Evolutionary conservation across 2,113 vertebrate species (phyloP).

Genomic region (Bubo blakistoni): DNA sequence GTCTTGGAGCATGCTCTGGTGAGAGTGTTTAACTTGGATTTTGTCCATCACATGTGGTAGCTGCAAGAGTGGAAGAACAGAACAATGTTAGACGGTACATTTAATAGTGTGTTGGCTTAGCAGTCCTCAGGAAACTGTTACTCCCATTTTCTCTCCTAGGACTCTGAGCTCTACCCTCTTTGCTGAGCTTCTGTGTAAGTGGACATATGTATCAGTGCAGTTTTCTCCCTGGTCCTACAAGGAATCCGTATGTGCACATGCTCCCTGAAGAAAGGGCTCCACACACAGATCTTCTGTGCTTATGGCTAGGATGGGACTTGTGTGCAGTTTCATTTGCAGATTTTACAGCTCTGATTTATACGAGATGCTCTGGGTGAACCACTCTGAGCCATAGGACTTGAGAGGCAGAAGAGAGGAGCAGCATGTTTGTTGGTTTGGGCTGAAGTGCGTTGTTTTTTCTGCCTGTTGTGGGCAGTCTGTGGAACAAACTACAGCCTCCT

Average conservation of each 20-base stretch:
- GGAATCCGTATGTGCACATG: neutral
- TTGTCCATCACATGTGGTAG: constrained; percentile 89
- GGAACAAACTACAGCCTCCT: neutral
- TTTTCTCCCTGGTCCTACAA: neutral
- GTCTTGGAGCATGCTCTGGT: constrained; percentile 83
- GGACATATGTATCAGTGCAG: neutral
- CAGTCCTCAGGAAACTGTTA: constrained; percentile 58
- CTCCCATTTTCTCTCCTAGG: constrained; percentile 46
- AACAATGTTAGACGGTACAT: constrained; percentile 65
- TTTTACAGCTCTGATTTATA: neutral
- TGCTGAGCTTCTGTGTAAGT: constrained; percentile 8
- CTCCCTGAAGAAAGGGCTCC: neutral
- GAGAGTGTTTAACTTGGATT: constrained; percentile 89
- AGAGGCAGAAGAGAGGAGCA: constrained; percentile 13
- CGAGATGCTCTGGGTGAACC: neutral
- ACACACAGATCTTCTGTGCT: neutral
- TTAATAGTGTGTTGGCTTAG: constrained; percentile 65
- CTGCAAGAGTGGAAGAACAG: constrained; percentile 69
- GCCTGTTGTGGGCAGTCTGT: neutral
- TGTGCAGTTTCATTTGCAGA: neutral
- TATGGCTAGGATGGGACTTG: neutral
- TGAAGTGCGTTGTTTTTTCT: neutral
- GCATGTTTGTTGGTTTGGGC: constrained; percentile 29
- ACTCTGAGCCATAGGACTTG: neutral
- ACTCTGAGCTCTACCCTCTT: neutral